Evolutionary conservation across 2,797 vertebrate genomes (phyloP), one percentile per base, ranked within the genome.

Genomic region (Kryptopterus vitreolus): DNA sequence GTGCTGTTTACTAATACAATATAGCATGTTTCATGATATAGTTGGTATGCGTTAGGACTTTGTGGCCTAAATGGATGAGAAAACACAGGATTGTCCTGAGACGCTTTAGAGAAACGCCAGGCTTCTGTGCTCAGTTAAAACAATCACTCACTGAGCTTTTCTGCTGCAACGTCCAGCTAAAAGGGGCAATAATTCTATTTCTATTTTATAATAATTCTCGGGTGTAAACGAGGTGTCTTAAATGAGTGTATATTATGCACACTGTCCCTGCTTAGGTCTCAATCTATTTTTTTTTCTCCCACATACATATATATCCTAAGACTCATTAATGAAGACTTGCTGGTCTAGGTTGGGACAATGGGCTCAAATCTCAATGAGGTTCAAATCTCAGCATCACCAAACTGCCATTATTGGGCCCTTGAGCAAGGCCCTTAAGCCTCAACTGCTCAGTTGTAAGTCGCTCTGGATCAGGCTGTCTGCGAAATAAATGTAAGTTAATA

Each of bases 1-100:
- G 24, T 29, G 61, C 35, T 66, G 50, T 80, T 65, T 57, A 31
- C 26, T 31, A 50, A 18, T 69, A 58, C 26, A 74, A 24, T 29
- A 12, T 20, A n/a, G 58, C 15, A 53, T 3, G 16, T 24, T 9
- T 38, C 18, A 48, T 20, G 50, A 52, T 71, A 61, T 50, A 9
- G 18, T 43, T 12, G 8, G 33, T 68, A 22, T 58, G 50, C 20
- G 2, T 29, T 53, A 13, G 10, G 16, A 20, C 48, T 3, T 33
- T 71, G 26, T 71, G 69, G 48, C 50, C 35, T 71, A 71, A 71
- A 20, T 33, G 20, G 50, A 55, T 55, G 20, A 4, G 15, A 72
- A 31, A 53, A 72, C 12, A n/a, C 31, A 35, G 22, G 6, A 43
- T 43, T 38, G 7, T n/a, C 1, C 22, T 0, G 35, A 43, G 8